These are phyloP conservation scores for Pyrrhosoma nymphula DNA, from an alignment of 2,888 invertebrate species.

Conservation along the genomic window DNA sequence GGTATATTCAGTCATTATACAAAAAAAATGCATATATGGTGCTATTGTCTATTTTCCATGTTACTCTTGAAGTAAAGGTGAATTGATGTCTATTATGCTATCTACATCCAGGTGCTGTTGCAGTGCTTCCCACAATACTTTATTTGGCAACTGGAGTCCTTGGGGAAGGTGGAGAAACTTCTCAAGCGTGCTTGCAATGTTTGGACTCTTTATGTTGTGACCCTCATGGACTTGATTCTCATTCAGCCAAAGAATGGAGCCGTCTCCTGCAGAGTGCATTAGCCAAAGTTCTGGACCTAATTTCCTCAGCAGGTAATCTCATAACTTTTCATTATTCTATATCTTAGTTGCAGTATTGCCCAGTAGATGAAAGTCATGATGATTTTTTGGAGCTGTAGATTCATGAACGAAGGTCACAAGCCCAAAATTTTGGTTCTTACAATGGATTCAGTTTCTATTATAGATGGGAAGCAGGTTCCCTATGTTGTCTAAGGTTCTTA, in stretches of 20 bases:
- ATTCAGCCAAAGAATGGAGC: constrained; percentile 86
- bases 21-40: too few relatives aligned
- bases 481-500: too few relatives aligned
- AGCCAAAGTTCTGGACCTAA: constrained; percentile 93
- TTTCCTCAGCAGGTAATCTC: constrained; percentile 85
- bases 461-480: not conserved
- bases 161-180: constrained; percentile 88
- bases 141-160: constrained; percentile 94
- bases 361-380: not conserved
- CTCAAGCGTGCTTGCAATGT: constrained; percentile 89
- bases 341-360: not conserved
- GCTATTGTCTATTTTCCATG: too few relatives aligned
- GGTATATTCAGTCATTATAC: too few relatives aligned
- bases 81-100: not conserved
- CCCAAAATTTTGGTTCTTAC: not conserved
- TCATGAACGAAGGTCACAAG: not conserved
- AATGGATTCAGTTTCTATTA: not conserved
- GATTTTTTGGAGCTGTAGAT: not conserved
- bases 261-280: constrained; percentile 92
- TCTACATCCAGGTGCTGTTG: constrained; percentile 84
- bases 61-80: too few relatives aligned
- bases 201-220: constrained; percentile 82
- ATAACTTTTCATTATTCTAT: not conserved
- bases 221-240: constrained; percentile 82
- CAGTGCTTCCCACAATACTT: constrained; percentile 94